Evolutionary conservation across 2,113 vertebrate species (phyloP).

Genomic region (Neoarius graeffei): DNA sequence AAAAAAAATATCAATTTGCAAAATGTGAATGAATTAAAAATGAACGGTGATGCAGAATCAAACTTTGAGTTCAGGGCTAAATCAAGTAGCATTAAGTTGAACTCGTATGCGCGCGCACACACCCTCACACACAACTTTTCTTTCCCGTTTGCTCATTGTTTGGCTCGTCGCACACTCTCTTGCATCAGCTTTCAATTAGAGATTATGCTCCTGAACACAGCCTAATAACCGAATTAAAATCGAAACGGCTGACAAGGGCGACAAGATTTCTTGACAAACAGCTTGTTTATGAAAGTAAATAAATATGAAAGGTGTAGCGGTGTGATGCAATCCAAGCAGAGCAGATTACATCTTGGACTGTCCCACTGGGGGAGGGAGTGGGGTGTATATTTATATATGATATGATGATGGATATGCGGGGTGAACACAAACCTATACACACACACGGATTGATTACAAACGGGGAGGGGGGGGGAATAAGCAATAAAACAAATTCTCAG

Average conservation of each 20-base stretch:
- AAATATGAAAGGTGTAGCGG: constrained; percentile 48
- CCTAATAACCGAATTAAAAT: constrained; percentile 50
- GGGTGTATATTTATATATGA: background rate
- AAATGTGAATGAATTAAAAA: background rate
- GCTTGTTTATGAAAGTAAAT: constrained; percentile 35
- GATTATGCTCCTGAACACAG: constrained; percentile 44
- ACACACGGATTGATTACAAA: background rate
- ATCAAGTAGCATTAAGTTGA: background rate
- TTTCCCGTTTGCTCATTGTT: constrained; percentile 13
- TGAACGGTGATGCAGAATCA: background rate
- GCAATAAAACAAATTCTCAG: background rate
- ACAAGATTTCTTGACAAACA: constrained; percentile 48
- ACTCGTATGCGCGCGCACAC: background rate
- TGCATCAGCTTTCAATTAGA: constrained; percentile 52
- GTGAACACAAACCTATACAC: background rate
- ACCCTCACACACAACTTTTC: background rate
- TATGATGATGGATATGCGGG: background rate
- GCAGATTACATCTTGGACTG: constrained; percentile 35
- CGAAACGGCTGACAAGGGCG: constrained; percentile 45
- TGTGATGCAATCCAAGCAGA: constrained; percentile 53
- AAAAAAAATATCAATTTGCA: background rate
- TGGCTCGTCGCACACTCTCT: constrained; percentile 30
- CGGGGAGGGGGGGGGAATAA: fast-evolving
- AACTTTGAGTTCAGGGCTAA: background rate
- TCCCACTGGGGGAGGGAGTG: background rate